A percentile compares a stretch with the other conserved stretches of the same genome.
Evolutionary conservation across 2,113 vertebrate species (phyloP).

Genomic region (Andinoacara biseriatus): DNA sequence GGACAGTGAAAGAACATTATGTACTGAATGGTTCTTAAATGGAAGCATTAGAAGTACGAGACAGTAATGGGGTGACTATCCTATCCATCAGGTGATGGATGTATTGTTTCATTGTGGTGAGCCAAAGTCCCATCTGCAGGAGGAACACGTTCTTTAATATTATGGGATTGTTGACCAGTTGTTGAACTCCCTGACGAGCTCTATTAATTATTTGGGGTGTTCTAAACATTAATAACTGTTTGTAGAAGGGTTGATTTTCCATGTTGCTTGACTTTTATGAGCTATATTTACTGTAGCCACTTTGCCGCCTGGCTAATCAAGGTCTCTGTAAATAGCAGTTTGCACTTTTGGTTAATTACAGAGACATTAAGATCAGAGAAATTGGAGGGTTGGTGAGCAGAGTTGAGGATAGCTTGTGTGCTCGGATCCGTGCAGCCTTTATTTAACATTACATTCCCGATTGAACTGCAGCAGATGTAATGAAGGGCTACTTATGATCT

Average conservation of each 20-base stretch:
- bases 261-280: slow-evolving; percentile 8
- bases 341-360: slow-evolving; percentile 15
- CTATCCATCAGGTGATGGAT: background rate
- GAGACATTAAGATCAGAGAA: background rate
- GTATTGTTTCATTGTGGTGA: background rate
- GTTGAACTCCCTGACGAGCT: background rate
- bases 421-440: background rate
- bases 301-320: slow-evolving; percentile 11
- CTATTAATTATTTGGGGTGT: background rate
- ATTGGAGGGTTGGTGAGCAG: slow-evolving; percentile 11
- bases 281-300: slow-evolving; percentile 13
- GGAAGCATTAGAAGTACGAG: background rate
- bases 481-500: background rate
- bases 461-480: background rate
- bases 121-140: background rate
- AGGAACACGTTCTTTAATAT: background rate
- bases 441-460: background rate
- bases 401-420: background rate
- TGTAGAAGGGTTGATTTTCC: background rate
- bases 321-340: slow-evolving; percentile 12
- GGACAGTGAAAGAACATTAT: background rate
- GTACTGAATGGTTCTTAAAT: background rate
- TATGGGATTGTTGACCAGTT: slow-evolving; percentile 5
- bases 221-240: slow-evolving; percentile 8
- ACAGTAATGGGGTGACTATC: background rate